Conservation (phyloP, 2,113 vertebrate species). For the Dromiciops gliroides region DNA sequence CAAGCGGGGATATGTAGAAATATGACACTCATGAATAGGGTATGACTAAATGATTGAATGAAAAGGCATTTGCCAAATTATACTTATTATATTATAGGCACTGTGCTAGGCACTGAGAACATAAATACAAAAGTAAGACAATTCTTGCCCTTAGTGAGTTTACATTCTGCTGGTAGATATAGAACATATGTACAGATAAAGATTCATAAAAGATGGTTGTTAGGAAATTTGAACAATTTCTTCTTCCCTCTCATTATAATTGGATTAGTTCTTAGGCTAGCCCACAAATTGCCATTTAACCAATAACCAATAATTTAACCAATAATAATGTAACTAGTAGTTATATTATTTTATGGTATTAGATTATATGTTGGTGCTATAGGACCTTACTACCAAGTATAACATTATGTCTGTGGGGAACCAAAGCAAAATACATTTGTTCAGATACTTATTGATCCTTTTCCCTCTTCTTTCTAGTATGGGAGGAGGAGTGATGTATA, state of each 20-base stretch:
- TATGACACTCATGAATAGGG: neutral
- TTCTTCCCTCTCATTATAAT: neutral
- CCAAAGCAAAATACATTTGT: neutral
- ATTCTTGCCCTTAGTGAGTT: neutral
- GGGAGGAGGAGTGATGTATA: slow-evolving; percentile 91
- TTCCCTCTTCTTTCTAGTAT: slow-evolving; percentile 84
- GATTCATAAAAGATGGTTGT: neutral
- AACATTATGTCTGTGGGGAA: neutral
- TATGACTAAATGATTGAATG: neutral
- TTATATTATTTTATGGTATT: neutral
- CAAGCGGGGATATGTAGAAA: neutral
- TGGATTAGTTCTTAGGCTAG: neutral
- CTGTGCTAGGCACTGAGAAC: neutral
- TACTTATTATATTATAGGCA: neutral
- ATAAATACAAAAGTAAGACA: neutral
- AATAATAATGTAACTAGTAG: too few relatives aligned
- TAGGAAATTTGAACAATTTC: neutral
- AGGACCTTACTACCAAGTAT: neutral
- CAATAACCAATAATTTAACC: too few relatives aligned
- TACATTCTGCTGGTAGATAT: neutral
- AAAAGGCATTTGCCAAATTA: neutral
- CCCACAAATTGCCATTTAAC: neutral
- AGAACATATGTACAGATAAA: neutral
- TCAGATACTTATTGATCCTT: neutral
- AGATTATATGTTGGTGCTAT: neutral